Evolutionary conservation across 2,113 vertebrate genomes (phyloP), one percentile per base, ranked within the genome.

Genomic region (Cavia aperea): DNA sequence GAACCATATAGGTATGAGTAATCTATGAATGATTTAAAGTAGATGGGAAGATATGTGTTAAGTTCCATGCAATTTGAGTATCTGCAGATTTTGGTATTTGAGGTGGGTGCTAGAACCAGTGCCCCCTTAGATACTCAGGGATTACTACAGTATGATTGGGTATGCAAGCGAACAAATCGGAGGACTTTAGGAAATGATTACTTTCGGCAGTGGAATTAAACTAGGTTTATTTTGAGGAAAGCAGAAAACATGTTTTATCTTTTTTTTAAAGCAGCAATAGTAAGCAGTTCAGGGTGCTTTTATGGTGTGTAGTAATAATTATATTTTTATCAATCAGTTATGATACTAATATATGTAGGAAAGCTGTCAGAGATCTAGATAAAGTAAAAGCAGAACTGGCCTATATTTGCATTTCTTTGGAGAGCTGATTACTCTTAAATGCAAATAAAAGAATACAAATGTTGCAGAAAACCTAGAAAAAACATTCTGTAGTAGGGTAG

Each of bases 331-430:
- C 58, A 21, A 94, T 43, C 13, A 88, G 19, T 72, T 94, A 5
- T 58, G 90, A 66, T 72, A 66, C 51, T 81, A 90, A 89, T 14
- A 6, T 26, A 31, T 49, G 43, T 86, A 31, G 43, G 81, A 92
- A 93, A 89, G 62, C 33, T 92, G n/a, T 75, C 21, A 62, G 62
- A 86, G 87, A 66, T n/a, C 2, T 26, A n/a, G 2, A 49, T 58
- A 81, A 62, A 90, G 3, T 62, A 75, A 81, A 73, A 75, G n/a
- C 49, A 83, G 24, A 85, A 21, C 36, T 89, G 49, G 46, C 70
- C 21, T 93, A 10, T 78, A 54, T 87, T 92, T 90, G 88, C 23
- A 90, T 88, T 94, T 88, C 24, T 73, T 90, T 90, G 94, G 81
- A 90, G 92, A 94, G 85, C 6, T 68, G 65, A 81, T 19, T 90